Evolutionary conservation across 2,113 vertebrate genomes (phyloP).

Genomic region (Protobothrops mucrosquamatus): DNA sequence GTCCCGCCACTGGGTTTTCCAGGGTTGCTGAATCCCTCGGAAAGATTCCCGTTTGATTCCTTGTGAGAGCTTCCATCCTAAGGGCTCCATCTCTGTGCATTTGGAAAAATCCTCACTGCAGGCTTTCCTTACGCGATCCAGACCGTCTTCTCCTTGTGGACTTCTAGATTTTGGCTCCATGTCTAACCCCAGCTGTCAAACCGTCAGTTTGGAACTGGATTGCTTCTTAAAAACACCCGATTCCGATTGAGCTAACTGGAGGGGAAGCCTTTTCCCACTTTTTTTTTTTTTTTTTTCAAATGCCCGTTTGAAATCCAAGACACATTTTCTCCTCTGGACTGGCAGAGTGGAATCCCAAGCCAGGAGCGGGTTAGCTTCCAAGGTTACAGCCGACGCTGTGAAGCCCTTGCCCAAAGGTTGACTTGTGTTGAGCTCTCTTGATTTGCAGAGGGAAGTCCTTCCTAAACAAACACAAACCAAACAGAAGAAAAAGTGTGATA

Average conservation of each 20-base stretch:
- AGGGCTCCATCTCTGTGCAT: neutral
- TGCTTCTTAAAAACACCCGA: rapidly evolving
- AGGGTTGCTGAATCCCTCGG: conserved; percentile 2
- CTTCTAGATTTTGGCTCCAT: neutral
- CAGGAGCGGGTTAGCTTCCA: neutral
- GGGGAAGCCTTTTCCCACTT: no score
- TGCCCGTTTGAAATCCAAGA: neutral
- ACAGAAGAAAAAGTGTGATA: neutral
- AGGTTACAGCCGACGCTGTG: neutral
- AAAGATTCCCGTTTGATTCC: neutral
- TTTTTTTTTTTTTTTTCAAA: neutral
- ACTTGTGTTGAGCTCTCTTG: no score
- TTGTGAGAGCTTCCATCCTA: neutral
- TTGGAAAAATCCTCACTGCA: neutral
- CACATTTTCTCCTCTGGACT: neutral
- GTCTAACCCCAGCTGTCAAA: neutral
- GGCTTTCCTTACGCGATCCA: neutral
- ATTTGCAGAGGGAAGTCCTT: neutral
- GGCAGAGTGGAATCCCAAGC: neutral
- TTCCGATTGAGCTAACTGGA: neutral
- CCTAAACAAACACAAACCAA: neutral
- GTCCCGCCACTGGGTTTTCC: conserved; percentile 13
- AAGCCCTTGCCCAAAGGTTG: neutral
- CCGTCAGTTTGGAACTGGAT: neutral
- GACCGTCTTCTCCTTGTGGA: neutral